phyloP scores from a whole-genome alignment of 2,113 vertebrate species.

The mouse (Mus musculus) region DNA sequence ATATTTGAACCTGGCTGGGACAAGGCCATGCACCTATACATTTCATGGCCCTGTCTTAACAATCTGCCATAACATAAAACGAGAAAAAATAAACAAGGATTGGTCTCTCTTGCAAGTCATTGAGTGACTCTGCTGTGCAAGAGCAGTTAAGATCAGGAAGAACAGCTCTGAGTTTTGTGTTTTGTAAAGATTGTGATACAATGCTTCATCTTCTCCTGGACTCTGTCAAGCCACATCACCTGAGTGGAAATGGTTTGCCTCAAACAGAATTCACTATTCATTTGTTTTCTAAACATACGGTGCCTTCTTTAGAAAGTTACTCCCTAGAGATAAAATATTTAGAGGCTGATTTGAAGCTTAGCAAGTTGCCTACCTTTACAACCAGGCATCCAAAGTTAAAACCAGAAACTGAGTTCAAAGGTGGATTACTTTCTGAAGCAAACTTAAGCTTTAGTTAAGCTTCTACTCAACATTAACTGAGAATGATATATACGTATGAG shows the following conservation, averaged over 20 bases:
- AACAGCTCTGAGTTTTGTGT: neutral
- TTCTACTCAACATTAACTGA: conserved; percentile 59
- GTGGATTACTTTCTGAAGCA: conserved; percentile 35
- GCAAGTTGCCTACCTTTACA: neutral
- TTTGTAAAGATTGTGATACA: neutral
- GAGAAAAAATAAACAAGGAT: conserved; percentile 48
- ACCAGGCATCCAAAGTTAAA: neutral
- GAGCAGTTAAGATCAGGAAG: conserved; percentile 18
- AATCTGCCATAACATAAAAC: neutral
- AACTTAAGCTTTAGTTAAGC: conserved; percentile 51
- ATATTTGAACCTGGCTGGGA: conserved; percentile 36
- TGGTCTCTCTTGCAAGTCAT: conserved; percentile 7
- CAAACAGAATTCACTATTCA: neutral
- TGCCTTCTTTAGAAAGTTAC: conserved; percentile 15
- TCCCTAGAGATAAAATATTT: conserved; percentile 28
- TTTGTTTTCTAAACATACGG: conserved; percentile 49
- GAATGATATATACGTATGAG: neutral
- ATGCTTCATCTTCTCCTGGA: conserved; percentile 44
- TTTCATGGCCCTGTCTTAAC: conserved; percentile 48
- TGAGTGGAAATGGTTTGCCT: conserved; percentile 49
- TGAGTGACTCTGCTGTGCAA: conserved; percentile 19
- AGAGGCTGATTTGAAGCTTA: neutral
- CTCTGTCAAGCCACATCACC: conserved; percentile 14
- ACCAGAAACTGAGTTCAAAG: conserved; percentile 49
- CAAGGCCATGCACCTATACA: conserved; percentile 30